phyloP scores from a whole-genome alignment of 2,888 invertebrate species.

The Meghimatium bilineatum region DNA sequence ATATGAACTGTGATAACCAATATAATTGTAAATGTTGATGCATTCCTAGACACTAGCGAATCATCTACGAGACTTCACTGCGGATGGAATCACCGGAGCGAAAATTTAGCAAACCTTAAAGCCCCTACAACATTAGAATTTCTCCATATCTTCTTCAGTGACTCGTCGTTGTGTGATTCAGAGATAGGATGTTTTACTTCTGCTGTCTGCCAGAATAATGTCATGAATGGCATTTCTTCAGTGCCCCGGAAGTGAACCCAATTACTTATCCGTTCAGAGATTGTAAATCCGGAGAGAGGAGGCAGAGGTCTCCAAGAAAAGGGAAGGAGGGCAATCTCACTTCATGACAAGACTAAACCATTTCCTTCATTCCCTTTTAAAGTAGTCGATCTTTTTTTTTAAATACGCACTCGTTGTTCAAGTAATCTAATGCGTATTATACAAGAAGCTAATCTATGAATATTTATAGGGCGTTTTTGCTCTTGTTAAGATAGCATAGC shows the following conservation, averaged over 20 bases:
- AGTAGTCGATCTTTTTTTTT: background rate
- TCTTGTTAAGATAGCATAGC: background rate
- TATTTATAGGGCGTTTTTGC: conserved; percentile 19
- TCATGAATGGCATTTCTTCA: conserved; percentile 42
- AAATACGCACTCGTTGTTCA: background rate
- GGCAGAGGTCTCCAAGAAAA: background rate
- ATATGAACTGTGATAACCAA: conserved; percentile 52
- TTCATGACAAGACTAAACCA: conserved; percentile 16
- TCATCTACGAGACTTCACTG: background rate
- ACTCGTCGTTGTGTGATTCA: background rate
- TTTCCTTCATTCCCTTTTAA: conserved; percentile 17
- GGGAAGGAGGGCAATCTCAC: background rate
- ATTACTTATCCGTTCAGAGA: conserved; percentile 38
- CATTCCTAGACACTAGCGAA: background rate
- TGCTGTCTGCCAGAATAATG: conserved; percentile 28
- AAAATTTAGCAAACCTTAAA: conserved; percentile 20
- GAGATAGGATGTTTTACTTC: conserved; percentile 7
- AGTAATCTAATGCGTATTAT: conserved; percentile 19
- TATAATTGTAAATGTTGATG: conserved; percentile 57
- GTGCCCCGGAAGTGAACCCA: conserved; percentile 43
- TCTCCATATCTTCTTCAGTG: background rate
- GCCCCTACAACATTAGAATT: conserved; percentile 43
- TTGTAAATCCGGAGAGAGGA: background rate
- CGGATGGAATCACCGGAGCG: conserved; percentile 19
- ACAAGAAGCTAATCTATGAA: conserved; percentile 30